phyloP scores from a whole-genome alignment of 1,140 invertebrate genomes.

The Sipha flava region DNA sequence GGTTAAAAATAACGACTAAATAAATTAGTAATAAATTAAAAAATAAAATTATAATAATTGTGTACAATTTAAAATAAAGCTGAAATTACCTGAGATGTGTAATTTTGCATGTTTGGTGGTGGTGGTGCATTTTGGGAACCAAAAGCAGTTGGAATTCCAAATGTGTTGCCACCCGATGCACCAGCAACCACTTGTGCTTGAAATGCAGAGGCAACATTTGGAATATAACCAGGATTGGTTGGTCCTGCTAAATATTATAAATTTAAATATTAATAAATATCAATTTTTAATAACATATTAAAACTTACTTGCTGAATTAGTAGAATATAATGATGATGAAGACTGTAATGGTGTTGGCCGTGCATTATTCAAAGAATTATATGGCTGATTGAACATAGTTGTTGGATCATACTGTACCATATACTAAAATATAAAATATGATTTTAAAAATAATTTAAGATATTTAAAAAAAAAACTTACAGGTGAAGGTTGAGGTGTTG shows the following conservation, averaged over 20 bases:
- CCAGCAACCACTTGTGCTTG: constrained; percentile 19
- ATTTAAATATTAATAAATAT: neutral
- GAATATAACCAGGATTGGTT: constrained; percentile 11
- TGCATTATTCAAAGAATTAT: constrained; percentile 2
- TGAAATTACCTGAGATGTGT: constrained; percentile 10
- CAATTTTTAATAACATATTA: neutral
- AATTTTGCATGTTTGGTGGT: constrained; percentile 14
- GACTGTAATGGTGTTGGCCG: constrained; percentile 3
- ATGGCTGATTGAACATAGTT: constrained; percentile 18
- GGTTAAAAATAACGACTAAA: no score
- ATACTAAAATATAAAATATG: neutral
- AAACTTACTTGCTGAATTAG: constrained; percentile 14
- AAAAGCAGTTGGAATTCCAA: constrained; percentile 8
- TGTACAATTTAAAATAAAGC: no score
- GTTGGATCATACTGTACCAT: constrained; percentile 13
- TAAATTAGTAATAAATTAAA: no score
- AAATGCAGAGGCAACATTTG: constrained; percentile 13
- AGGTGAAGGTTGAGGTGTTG: constrained; percentile 43
- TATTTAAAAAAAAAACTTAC: constrained; percentile 37
- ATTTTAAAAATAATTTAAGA: neutral
- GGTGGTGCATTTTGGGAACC: constrained; percentile 14
- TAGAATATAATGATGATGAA: constrained; percentile 15
- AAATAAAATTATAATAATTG: no score
- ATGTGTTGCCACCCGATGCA: constrained; percentile 3
- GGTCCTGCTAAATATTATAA: constrained; percentile 9